Percentiles rank a stretch among this genome's conserved stretches.
These are phyloP conservation scores for Rhopalosiphum maidis DNA, from an alignment of 1,140 invertebrate genomes.

Conservation along the genomic window DNA sequence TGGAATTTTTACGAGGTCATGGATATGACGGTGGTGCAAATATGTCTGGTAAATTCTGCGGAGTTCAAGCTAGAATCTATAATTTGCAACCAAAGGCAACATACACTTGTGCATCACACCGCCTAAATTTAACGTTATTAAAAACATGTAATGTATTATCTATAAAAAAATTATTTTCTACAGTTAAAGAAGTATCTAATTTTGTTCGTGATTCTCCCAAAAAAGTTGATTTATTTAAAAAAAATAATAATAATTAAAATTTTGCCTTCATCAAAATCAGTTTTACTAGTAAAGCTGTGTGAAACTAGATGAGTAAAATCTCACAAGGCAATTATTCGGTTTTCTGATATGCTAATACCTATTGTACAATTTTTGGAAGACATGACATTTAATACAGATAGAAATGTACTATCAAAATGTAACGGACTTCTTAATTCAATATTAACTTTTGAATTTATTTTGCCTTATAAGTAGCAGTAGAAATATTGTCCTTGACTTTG, in stretches of 20 bases:
- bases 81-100: neutral
- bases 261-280: neutral
- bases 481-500: neutral
- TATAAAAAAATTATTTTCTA: constrained; percentile 18
- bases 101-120: neutral
- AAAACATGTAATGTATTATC: neutral
- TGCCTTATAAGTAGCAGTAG: no score
- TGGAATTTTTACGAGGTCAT: no score
- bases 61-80: neutral
- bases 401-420: neutral
- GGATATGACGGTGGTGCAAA: no score
- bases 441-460: no score
- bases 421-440: neutral
- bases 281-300: neutral
- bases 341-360: neutral
- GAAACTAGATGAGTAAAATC: neutral
- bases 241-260: neutral
- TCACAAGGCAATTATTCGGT: no score
- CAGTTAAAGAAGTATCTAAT: neutral
- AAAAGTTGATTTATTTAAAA: constrained; percentile 13
- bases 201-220: neutral
- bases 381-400: neutral
- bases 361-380: neutral
- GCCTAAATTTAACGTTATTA: neutral
- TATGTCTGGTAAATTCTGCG: no score